Conservation (phyloP, 2,113 vertebrate genomes). For the Phylloscopus trochilus region DNA sequence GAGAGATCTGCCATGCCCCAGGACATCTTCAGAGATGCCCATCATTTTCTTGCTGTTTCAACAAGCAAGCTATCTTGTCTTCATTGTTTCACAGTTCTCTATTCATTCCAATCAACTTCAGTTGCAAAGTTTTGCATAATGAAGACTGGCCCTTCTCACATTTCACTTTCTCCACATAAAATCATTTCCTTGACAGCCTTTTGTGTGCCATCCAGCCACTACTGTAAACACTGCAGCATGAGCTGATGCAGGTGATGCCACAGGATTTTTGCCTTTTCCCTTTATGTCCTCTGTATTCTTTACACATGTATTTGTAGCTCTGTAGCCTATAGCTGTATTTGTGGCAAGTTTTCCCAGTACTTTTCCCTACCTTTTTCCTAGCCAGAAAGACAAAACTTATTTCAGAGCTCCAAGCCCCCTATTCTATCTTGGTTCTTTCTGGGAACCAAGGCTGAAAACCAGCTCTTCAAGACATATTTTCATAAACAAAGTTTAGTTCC, state of each 20-base stretch:
- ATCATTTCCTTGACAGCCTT: neutral
- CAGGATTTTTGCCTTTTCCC: neutral
- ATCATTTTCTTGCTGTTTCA: neutral
- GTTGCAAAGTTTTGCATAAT: neutral
- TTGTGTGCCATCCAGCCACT: neutral
- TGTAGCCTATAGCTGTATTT: neutral
- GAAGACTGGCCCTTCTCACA: neutral
- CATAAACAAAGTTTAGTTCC: neutral
- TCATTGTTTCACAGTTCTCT: neutral
- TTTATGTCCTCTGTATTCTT: neutral
- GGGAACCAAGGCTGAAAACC: neutral
- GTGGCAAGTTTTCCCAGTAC: neutral
- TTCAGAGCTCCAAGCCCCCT: neutral
- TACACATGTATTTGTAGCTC: neutral
- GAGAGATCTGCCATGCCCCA: neutral
- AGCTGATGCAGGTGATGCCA: neutral
- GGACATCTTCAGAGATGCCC: neutral
- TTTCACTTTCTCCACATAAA: neutral
- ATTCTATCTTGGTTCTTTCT: neutral
- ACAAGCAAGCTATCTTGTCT: neutral
- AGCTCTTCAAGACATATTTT: neutral
- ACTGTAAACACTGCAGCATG: accelerated
- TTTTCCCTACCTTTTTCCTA: neutral
- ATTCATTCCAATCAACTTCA: neutral
- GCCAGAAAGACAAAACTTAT: neutral